Base-by-base conservation (phyloP, 2,797 vertebrate species). In the Spinus pinus region DNA sequence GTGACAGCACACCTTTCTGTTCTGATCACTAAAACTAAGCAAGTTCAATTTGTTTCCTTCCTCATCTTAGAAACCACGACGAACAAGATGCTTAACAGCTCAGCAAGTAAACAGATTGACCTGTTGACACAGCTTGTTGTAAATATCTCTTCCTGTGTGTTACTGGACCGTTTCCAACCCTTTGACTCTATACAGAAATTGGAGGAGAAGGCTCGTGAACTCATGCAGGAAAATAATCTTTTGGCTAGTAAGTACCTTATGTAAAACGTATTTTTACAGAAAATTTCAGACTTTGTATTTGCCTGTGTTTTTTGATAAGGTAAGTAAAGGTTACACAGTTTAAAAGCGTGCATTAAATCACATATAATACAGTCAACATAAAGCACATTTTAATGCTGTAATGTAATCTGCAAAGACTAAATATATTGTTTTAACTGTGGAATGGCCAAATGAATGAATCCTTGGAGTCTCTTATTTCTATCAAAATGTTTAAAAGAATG, bases 231-330 rank as follows among this genome's bases (percentile, higher is more conserved):
- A 67, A 98, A 98, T 31, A 90, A 86, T 62, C 96, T 98, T 71
- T 92, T 98, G 94, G 98, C 98, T 85, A 98, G 98, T 98, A 95
- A 97, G 98, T 97, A 71, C 28, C 4, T 37, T 28, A 41, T 44
- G 58, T 66, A 57, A 92, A 88, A 82, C 33, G 2, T 6, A 20
- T 79, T 50, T 57, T 91, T 46, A 74, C 4, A 35, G 10, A 62
- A 88, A 81, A 42, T 11, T 4, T 50, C 49, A 64, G 53, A 19
- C 3, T 88, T 77, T n/a, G 24, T 47, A 81, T 9, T 65, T 70
- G 8, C 37, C 47, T 60, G 10, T 82, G 19, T 58, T 75, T 80
- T 17, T 67, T 57, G 18, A 21, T 58, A 50, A 70, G 4, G 20
- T 73, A 50, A 17, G 16, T 56, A 72, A 79, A 69, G 4, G 3